Percentiles rank a stretch among this genome's conserved stretches.
Evolutionary conservation across 2,888 invertebrate species (phyloP).

Genomic region (Drosophila imparisetae): DNA sequence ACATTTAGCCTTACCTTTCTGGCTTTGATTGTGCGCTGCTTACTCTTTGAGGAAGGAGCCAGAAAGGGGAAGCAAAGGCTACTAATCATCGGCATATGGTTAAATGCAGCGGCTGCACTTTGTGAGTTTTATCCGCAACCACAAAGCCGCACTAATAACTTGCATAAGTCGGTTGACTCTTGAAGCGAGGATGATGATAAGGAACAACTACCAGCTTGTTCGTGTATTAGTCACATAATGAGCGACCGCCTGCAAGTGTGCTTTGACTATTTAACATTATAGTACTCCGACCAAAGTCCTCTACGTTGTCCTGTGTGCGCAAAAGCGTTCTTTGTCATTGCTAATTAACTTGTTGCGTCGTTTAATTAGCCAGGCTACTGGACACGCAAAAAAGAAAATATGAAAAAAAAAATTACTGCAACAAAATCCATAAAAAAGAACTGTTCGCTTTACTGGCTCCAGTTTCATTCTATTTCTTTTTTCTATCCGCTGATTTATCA

Average conservation of each 20-base stretch:
- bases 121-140: conserved; percentile 50
- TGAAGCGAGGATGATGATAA: conserved; percentile 7
- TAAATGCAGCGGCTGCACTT: conserved; percentile 40
- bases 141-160: conserved; percentile 62
- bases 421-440: conserved; percentile 34
- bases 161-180: conserved; percentile 32
- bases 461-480: conserved; percentile 19
- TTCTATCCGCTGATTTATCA: conserved; percentile 25
- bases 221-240: conserved; percentile 67
- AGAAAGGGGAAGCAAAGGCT: not conserved
- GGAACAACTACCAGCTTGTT: conserved; percentile 2
- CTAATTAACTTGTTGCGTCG: conserved; percentile 79
- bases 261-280: conserved; percentile 59
- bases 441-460: conserved; percentile 59
- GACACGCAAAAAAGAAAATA: conserved; percentile 16
- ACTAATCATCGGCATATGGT: conserved; percentile 67
- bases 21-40: conserved; percentile 33
- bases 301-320: conserved; percentile 9
- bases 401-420: conserved; percentile 20
- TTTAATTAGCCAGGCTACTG: conserved; percentile 66
- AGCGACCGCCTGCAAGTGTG: conserved; percentile 57
- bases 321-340: conserved; percentile 44
- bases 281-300: conserved; percentile 38
- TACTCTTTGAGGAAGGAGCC: conserved; percentile 21
- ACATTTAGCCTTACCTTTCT: conserved; percentile 18